Evolutionary conservation across 2,113 vertebrate species (phyloP).

Genomic region (Oreotragus oreotragus): DNA sequence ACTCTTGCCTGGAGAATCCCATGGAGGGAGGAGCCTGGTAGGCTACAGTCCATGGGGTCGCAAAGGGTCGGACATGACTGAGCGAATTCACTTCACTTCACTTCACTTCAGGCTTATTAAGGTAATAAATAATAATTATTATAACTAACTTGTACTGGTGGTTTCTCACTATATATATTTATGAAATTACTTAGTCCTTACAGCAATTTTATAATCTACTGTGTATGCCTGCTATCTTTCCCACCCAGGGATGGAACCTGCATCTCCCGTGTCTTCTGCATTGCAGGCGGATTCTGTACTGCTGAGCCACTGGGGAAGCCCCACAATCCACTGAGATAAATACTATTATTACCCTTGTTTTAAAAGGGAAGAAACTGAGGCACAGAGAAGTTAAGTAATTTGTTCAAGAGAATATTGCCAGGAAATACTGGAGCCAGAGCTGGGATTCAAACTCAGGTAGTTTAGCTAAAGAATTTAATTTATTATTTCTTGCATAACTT

Average conservation of each 20-base stretch:
- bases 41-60: no score
- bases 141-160: not conserved
- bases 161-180: not conserved
- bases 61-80: no score
- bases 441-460: not conserved
- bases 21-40: no score
- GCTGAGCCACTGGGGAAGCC: not conserved
- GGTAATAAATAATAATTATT: not conserved
- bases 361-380: not conserved
- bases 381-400: not conserved
- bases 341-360: not conserved
- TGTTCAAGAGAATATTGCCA: not conserved
- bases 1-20: no score
- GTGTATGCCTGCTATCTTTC: not conserved
- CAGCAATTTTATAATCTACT: not conserved
- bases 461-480: not conserved
- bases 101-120: not conserved
- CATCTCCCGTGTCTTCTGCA: not conserved
- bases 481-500: not conserved
- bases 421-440: not conserved
- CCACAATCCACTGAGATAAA: not conserved
- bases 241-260: not conserved
- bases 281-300: not conserved
- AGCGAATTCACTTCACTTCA: no score
- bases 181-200: not conserved